phyloP scores from a whole-genome alignment of 1,140 invertebrate genomes.

The Drosophila baimaii region DNA sequence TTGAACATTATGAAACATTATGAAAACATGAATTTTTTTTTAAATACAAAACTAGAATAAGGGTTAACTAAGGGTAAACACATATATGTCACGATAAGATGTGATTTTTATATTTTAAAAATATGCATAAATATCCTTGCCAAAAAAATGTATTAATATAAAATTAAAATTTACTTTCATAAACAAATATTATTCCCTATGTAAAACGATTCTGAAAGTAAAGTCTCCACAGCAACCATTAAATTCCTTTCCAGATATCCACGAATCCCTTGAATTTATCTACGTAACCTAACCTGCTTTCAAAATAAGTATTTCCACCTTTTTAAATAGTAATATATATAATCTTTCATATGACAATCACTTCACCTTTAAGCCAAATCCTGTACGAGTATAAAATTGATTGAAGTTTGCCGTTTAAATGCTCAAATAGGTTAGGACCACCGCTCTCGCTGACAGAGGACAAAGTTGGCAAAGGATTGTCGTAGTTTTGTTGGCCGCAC shows the following conservation, averaged over 20 bases:
- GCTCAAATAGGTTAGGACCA: conserved; percentile 31
- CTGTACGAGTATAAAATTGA: conserved; percentile 23
- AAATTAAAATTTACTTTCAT: too few species aligned
- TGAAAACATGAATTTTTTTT: too few species aligned
- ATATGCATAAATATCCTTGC: too few species aligned
- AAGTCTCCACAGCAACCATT: neutral
- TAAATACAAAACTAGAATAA: too few species aligned
- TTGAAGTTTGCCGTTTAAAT: conserved; percentile 53
- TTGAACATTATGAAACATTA: too few species aligned
- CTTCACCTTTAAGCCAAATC: conserved; percentile 31
- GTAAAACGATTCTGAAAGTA: too few species aligned
- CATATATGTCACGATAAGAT: too few species aligned
- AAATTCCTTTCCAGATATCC: neutral
- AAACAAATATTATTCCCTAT: too few species aligned
- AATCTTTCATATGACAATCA: neutral
- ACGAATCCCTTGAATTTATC: neutral
- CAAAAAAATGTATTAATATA: too few species aligned
- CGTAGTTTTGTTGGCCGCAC: conserved; percentile 67
- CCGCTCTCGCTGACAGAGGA: conserved; percentile 39
- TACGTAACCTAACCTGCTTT: neutral
- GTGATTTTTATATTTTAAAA: too few species aligned
- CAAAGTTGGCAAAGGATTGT: conserved; percentile 69
- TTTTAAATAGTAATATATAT: neutral
- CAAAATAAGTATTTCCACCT: neutral
- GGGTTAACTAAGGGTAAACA: too few species aligned